Base-by-base conservation (phyloP, 2,113 vertebrate species). In the Rhodinocichla rosea region DNA sequence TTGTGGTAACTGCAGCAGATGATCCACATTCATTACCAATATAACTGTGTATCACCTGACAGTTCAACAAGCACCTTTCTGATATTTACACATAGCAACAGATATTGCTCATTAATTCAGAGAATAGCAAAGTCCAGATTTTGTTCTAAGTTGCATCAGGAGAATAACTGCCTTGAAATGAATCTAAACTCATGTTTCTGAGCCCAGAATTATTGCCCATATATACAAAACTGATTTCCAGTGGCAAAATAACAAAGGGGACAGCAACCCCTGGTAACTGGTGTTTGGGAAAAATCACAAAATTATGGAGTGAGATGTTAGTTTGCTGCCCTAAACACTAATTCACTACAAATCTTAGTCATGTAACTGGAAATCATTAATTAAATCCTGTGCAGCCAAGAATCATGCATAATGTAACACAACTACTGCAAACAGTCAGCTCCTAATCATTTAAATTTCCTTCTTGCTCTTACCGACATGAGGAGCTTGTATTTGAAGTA, bases 391-490 rank as follows among this genome's bases (percentile, higher is more conserved):
- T 88, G 82, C 73, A 83, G 85, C 35, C 71, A 40, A 68, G 91
- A 57, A 71, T 95, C 94, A 95, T 96, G 91, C 95, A 97, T 96
- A 96, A 97, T 95, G 87, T 93, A 96, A 96, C 85, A 90, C 8
- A 3, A 44, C 82, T 88, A 91, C 89, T 94, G 90, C 93, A 84
- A 95, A 94, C 73, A 90, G 69, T 89, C 87, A 2, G 0, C 70
- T 96, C 76, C 84, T 71, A 62, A 73, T 92, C 57, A 85, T 93
- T 96, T 87, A 87, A 47, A 94, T 95, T 96, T 95, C 74, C 79
- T 92, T 87, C 75, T 74, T 92, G 56, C 68, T 89, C 83, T 75
- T 86, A 73, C 62, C 3, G 23, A 28, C 76, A 56, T 28, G 69
- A 93, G 62, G 79, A 96, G 57, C 68, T 69, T 81, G 45, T 96